Conservation (phyloP, 2,113 vertebrate species). For the Hippocampus abdominalis region DNA sequence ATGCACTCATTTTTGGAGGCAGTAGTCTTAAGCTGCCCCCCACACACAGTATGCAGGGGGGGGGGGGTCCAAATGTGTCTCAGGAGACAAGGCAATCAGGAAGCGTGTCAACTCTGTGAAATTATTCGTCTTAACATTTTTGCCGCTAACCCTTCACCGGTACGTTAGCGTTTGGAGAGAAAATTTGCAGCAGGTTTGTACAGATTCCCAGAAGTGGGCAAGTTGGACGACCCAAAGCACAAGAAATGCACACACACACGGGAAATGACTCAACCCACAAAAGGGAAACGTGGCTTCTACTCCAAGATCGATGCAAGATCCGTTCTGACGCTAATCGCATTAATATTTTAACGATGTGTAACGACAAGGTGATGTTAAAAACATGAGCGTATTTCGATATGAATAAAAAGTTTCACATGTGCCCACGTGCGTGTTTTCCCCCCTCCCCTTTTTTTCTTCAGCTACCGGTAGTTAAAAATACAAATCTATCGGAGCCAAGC, state of each 20-base stretch:
- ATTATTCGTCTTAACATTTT: slow-evolving; percentile 40
- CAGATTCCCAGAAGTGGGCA: slow-evolving; percentile 48
- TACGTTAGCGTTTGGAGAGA: slow-evolving; percentile 52
- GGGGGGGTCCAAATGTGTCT: slow-evolving; percentile 43
- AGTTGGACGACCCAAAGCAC: slow-evolving; percentile 32
- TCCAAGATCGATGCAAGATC: background rate
- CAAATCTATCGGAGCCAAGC: too few relatives aligned
- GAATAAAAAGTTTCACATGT: slow-evolving; percentile 73
- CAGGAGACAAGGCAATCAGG: slow-evolving; percentile 45
- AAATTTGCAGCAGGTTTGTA: slow-evolving; percentile 66
- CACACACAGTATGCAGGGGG: slow-evolving; percentile 11
- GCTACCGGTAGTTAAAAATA: background rate
- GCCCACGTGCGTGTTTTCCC: slow-evolving; percentile 24
- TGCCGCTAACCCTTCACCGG: slow-evolving; percentile 45
- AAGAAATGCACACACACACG: slow-evolving; percentile 33
- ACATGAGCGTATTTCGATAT: slow-evolving; percentile 74
- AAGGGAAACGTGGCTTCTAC: slow-evolving; percentile 52
- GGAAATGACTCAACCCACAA: slow-evolving; percentile 36
- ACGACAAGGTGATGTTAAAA: slow-evolving; percentile 66
- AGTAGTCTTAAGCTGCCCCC: slow-evolving; percentile 18
- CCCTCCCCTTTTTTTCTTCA: slow-evolving; percentile 11
- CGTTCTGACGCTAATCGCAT: slow-evolving; percentile 59
- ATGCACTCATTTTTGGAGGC: slow-evolving; percentile 17
- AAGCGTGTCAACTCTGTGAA: slow-evolving; percentile 23
- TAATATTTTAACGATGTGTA: slow-evolving; percentile 71